A percentile compares a stretch with the other conserved stretches of the same genome.
phyloP scores from a whole-genome alignment of 2,888 invertebrate species.

The Andrena fulva region DNA sequence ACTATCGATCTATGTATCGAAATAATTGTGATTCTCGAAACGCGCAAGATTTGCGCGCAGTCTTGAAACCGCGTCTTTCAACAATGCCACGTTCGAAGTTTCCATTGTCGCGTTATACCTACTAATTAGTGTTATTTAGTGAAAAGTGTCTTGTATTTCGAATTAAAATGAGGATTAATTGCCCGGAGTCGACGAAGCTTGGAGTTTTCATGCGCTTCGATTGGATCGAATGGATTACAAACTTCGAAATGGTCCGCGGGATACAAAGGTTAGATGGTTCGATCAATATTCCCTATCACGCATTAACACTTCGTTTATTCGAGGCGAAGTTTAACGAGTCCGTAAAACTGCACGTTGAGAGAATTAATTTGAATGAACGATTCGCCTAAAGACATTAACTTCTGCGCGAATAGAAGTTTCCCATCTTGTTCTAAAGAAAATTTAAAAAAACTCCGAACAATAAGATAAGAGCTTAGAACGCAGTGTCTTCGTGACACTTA shows the following conservation, averaged over 20 bases:
- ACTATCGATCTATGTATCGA: slow-evolving; percentile 41
- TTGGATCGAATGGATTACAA: not conserved
- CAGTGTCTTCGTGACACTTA: not conserved
- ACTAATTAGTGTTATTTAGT: not conserved
- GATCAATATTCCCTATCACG: not conserved
- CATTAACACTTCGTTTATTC: not conserved
- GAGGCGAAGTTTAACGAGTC: not conserved
- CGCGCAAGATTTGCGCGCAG: not conserved
- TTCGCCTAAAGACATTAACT: not conserved
- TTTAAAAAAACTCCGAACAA: not conserved
- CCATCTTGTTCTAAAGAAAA: not conserved
- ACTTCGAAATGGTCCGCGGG: not conserved
- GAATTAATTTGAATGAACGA: not conserved
- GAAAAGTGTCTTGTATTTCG: not conserved
- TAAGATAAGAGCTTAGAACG: not conserved
- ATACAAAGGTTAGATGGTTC: slow-evolving; percentile 28
- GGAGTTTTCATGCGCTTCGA: not conserved
- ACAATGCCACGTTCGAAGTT: not conserved
- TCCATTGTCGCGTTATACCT: not conserved
- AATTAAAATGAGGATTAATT: not conserved
- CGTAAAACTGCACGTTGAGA: not conserved
- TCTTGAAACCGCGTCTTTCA: slow-evolving; percentile 10
- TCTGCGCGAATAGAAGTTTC: not conserved
- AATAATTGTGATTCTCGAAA: slow-evolving; percentile 21
- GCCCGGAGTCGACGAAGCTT: not conserved